phyloP scores from a whole-genome alignment of 2,888 invertebrate genomes.

The Automeris io region DNA sequence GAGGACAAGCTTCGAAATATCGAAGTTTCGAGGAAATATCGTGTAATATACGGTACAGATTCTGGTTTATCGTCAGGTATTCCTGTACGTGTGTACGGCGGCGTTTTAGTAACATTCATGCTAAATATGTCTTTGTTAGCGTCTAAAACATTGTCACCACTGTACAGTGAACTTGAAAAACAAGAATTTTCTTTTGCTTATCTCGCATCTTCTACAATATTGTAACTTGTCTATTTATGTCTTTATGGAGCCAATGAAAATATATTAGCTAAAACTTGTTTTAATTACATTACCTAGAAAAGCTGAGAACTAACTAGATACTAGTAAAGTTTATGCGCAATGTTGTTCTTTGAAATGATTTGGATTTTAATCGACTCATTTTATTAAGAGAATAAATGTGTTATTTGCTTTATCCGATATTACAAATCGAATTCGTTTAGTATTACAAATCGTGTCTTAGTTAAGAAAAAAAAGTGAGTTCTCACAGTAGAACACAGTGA shows the following conservation, averaged over 20 bases:
- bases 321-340: no score
- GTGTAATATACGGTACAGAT: background rate
- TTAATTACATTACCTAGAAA: no score
- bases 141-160: background rate
- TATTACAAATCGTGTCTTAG: no score
- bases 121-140: slow-evolving; percentile 4
- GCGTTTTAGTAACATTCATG: no score
- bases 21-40: background rate
- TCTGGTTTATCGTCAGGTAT: no score
- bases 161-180: background rate
- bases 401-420: background rate
- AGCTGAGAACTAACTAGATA: no score
- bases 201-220: background rate
- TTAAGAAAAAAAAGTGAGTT: background rate
- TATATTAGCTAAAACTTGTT: no score
- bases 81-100: no score
- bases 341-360: no score
- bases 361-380: no score
- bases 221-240: background rate
- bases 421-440: background rate
- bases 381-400: background rate
- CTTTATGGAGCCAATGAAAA: no score
- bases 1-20: background rate
- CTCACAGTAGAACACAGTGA: slow-evolving; percentile 1
- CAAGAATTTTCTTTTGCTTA: background rate